phyloP scores from a whole-genome alignment of 2,113 vertebrate genomes.

The Oenanthe melanoleuca region DNA sequence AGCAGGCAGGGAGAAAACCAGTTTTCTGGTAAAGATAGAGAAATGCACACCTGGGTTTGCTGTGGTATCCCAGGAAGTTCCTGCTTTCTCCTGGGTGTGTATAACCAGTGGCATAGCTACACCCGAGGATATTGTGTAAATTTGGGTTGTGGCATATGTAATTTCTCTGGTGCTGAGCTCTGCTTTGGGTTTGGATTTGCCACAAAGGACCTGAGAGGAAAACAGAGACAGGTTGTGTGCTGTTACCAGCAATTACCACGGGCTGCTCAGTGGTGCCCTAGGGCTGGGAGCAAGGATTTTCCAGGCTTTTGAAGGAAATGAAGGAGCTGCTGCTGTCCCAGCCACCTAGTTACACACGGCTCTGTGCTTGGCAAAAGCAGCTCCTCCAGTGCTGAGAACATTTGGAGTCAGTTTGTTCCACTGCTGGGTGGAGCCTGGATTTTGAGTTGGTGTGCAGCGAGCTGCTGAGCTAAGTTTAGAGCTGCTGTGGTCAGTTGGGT shows the following conservation, averaged over 20 bases:
- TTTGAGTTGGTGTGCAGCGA: not conserved
- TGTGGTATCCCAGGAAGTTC: not conserved
- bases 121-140: too few relatives aligned
- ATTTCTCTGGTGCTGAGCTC: not conserved
- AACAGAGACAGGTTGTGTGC: not conserved
- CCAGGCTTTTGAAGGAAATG: not conserved
- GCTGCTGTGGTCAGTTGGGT: not conserved
- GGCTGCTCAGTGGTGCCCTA: not conserved
- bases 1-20: not conserved
- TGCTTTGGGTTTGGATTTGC: not conserved
- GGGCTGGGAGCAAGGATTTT: not conserved
- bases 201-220: not conserved
- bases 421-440: not conserved
- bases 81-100: not conserved
- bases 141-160: not conserved
- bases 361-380: not conserved
- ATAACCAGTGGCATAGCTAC: not conserved
- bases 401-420: not conserved
- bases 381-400: not conserved
- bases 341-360: not conserved
- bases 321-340: not conserved
- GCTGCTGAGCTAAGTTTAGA: not conserved
- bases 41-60: not conserved
- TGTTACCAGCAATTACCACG: fast-evolving
- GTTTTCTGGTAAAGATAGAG: not conserved